Conservation (phyloP, 2,888 invertebrate species). For the Tanytarsus gracilentus region DNA sequence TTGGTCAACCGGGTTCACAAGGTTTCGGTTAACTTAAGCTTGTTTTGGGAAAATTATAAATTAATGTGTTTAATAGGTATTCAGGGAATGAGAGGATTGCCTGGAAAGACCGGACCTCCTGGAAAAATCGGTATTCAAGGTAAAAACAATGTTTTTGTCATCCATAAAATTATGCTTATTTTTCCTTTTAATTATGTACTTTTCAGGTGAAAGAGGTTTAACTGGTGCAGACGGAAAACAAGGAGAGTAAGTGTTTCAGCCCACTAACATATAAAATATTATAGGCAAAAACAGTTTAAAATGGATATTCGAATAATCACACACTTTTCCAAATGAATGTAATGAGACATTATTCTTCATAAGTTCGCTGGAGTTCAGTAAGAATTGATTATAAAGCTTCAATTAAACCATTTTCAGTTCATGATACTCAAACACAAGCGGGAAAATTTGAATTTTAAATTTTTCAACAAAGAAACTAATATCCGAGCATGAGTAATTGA, state of each 20-base stretch:
- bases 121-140: constrained; percentile 65
- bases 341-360: too few relatives aligned
- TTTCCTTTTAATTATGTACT: background rate
- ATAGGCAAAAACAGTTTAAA: too few relatives aligned
- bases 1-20: constrained; percentile 49
- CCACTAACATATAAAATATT: too few relatives aligned
- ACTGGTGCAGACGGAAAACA: constrained; percentile 78
- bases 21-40: background rate
- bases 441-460: background rate
- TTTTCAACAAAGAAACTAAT: too few relatives aligned
- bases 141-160: constrained; percentile 31
- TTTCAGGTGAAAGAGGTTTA: constrained; percentile 57
- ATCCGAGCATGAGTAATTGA: too few relatives aligned
- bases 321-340: too few relatives aligned
- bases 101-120: constrained; percentile 60
- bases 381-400: too few relatives aligned
- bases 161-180: background rate
- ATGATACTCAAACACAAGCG: too few relatives aligned
- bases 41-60: background rate
- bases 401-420: too few relatives aligned
- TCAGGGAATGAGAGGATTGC: constrained; percentile 52
- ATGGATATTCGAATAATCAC: too few relatives aligned
- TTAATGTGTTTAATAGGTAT: constrained; percentile 40
- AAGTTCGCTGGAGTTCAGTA: too few relatives aligned
- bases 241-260: constrained; percentile 80